Conservation (phyloP, 2,888 invertebrate genomes). For the Cylindroiulus punctatus region DNA sequence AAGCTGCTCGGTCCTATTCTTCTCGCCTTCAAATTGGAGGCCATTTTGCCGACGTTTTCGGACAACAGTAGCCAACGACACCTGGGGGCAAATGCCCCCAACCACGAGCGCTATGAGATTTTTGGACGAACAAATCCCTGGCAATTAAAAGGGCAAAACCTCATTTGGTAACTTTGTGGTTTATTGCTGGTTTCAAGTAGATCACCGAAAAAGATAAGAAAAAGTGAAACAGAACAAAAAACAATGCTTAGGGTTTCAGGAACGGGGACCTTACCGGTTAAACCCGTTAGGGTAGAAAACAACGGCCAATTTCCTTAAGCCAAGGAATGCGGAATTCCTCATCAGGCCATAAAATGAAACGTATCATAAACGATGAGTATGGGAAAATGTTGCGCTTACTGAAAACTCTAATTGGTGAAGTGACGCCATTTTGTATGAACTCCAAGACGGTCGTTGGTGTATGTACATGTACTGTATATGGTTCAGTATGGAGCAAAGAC, state of each 20-base stretch:
- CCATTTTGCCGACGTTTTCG: slow-evolving; percentile 7
- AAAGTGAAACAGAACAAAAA: slow-evolving; percentile 13
- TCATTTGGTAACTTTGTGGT: slow-evolving; percentile 21
- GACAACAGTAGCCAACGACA: slow-evolving; percentile 4
- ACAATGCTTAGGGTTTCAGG: background rate
- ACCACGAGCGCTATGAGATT: background rate
- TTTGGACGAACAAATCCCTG: background rate
- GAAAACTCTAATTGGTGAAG: too few species aligned
- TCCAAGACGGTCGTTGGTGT: too few species aligned
- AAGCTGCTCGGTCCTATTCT: background rate
- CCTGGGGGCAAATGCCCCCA: slow-evolving; percentile 4
- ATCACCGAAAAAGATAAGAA: background rate
- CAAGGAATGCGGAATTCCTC: slow-evolving; percentile 7
- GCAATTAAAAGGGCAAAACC: slow-evolving; percentile 16
- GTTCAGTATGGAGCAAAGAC: too few species aligned
- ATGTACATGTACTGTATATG: too few species aligned
- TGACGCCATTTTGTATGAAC: too few species aligned
- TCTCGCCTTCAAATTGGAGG: background rate
- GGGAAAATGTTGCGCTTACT: background rate
- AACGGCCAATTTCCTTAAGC: background rate
- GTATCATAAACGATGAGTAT: slow-evolving; percentile 26
- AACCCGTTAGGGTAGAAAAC: background rate
- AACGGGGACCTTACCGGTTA: background rate
- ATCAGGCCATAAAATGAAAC: background rate
- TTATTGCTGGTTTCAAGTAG: slow-evolving; percentile 14